Conservation (phyloP, 2,113 vertebrate species). For the Sterna hirundo region DNA sequence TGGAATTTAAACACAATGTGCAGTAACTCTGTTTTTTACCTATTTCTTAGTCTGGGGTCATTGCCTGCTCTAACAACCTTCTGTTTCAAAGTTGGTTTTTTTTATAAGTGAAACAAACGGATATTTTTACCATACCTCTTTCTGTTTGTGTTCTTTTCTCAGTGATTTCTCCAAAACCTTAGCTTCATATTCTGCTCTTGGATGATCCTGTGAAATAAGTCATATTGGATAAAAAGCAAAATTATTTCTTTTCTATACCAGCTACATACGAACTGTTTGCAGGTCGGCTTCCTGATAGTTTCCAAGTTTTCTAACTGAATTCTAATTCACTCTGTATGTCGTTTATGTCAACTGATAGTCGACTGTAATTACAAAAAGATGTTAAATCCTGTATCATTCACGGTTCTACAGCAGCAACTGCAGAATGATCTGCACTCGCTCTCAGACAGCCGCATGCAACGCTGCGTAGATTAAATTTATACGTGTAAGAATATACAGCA, state of each 20-base stretch:
- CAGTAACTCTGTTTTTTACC: not conserved
- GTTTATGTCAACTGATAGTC: not conserved
- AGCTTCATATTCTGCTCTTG: slow-evolving; percentile 91
- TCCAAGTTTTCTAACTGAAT: not conserved
- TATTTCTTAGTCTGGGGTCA: not conserved
- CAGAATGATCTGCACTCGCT: not conserved
- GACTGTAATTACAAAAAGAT: not conserved
- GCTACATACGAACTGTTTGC: not conserved
- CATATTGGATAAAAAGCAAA: not conserved
- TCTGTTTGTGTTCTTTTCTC: slow-evolving; percentile 77
- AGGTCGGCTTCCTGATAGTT: not conserved
- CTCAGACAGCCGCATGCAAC: not conserved
- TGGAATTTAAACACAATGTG: not conserved
- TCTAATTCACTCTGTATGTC: not conserved
- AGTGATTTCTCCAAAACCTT: slow-evolving; percentile 85
- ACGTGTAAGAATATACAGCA: not conserved
- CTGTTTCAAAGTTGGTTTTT: not conserved
- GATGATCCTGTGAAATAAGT: slow-evolving; percentile 81
- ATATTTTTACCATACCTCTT: slow-evolving; percentile 76
- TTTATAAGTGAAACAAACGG: not conserved
- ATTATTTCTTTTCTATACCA: not conserved
- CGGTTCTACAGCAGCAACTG: not conserved
- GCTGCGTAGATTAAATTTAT: not conserved
- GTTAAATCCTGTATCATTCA: not conserved
- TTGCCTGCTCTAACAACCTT: not conserved